Evolutionary conservation across 2,113 vertebrate species (phyloP), one percentile per base, ranked within the genome.

Genomic region (Tautogolabrus adspersus): DNA sequence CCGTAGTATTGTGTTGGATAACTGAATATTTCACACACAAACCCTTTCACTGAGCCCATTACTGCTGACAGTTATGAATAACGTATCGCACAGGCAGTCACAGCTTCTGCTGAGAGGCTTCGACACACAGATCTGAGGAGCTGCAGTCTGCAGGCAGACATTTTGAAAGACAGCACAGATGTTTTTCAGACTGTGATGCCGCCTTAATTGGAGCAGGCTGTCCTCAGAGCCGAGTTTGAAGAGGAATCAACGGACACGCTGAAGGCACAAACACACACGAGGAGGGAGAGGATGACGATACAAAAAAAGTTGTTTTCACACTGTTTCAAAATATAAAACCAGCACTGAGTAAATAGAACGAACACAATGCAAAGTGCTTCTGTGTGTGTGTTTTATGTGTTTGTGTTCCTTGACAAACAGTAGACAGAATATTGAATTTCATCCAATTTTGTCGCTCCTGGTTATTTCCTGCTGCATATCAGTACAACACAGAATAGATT

Each of bases 141-240:
- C 34, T 60, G 22, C 67, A 60, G 58, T 72, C 57, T 74, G 78
- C 77, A 77, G 26, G n/a, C 52, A 75, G 75, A 61, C 8, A 9
- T 68, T 78, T 75, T 87, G 18, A 88, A 83, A 65, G 72, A 71
- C 21, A 42, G 21, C 44, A 52, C 68, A 78, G 70, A 79, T 83
- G 77, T 85, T 77, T 76, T 79, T 69, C 62, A 64, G 59, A 54
- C 60, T 40, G n/a, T 22, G 72, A 87, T 76, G 66, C 57, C 42
- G 38, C 23, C 37, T 70, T 87, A 88, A 90, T 89, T 81, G 75
- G 79, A 82, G 69, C 69, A 85, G 64, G 52, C 52, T 72, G 79
- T 90, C 64, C 72, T 85, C 58, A 0, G 61, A 83, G 69, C 79
- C 58, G 16, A 69, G 62, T 74, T 13, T 77, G 75, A 84, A 49